Evolutionary conservation across 1,140 invertebrate genomes (phyloP).

Genomic region (Rhagoletis zephyria): DNA sequence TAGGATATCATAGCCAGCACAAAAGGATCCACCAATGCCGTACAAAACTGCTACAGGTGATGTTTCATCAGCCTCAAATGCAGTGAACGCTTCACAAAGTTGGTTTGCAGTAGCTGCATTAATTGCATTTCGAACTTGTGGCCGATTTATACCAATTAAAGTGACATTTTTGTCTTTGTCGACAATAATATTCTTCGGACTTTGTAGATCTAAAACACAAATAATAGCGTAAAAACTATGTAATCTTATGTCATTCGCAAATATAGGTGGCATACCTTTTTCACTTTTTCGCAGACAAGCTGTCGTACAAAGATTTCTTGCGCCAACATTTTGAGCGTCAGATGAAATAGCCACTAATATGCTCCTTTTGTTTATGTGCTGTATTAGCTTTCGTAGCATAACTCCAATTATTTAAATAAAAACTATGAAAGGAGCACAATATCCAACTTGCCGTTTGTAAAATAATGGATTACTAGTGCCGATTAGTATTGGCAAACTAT

Average conservation of each 20-base stretch:
- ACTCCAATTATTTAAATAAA: not conserved
- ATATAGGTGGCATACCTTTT: not conserved
- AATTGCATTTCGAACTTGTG: constrained; percentile 86
- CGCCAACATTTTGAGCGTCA: not conserved
- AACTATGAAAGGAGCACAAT: not conserved
- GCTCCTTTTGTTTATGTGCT: not conserved
- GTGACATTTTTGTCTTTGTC: constrained; percentile 78
- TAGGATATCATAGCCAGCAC: constrained; percentile 88
- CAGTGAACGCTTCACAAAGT: constrained; percentile 81
- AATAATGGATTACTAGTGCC: no score
- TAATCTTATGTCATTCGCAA: constrained; percentile 31
- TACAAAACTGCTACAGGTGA: constrained; percentile 84
- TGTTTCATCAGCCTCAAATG: constrained; percentile 84
- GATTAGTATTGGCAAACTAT: no score
- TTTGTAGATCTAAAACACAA: not conserved
- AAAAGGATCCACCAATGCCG: constrained; percentile 92
- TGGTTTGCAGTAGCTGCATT: constrained; percentile 79
- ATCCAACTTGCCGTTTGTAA: no score
- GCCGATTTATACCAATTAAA: constrained; percentile 89
- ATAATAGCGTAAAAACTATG: not conserved
- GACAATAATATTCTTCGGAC: constrained; percentile 52
- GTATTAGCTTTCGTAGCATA: not conserved
- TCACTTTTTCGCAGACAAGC: not conserved
- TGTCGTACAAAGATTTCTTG: not conserved
- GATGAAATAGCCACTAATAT: not conserved